Evolutionary conservation across 2,113 vertebrate genomes (phyloP), one percentile per base, ranked within the genome.

Genomic region (Paedocypris sp.): DNA sequence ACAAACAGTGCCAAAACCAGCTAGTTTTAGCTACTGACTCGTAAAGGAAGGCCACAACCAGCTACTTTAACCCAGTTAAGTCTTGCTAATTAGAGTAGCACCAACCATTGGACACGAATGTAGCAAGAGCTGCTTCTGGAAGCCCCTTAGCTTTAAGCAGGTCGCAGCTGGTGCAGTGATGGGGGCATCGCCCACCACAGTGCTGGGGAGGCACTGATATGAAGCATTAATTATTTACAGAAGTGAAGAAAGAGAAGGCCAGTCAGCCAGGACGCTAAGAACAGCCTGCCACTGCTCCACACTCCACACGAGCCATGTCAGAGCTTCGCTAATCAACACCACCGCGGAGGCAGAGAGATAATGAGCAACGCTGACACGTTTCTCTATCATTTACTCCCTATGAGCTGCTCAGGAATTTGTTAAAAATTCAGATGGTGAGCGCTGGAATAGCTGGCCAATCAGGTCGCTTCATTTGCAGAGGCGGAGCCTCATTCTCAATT

Each of bases 151-250:
- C 54, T 58, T 43, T 9, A 58, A 58, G 54, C 54, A 58, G 54
- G 54, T 58, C 39, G 4, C 54, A 58, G 54, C 54, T 58, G 54
- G 54, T 3, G 26, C 25, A 58, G 54, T 28, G 36, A 58, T 31
- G 26, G 19, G 25, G 54, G 26, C 54, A 20, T 43, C 42, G 54
- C 39, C 39, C 16, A 19, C 39, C 16, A 42, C 39, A 45, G 26
- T 33, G 35, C 63, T 9, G 29, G 36, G 36, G 28, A 22, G 54
- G 56, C 54, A 25, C 38, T 66, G 46, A 59, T 52, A 66, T 59
- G 36, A 29, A 42, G 25, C 54, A 51, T 60, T 43, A 60, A 66
- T 66, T 66, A 66, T 66, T 60, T 58, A 66, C 45, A 50, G 28
- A 5, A 19, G 29, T 20, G 13, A 50, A 31, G 18, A 22, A 23